Conservation (phyloP, 2,888 invertebrate genomes). For the Eumacrocentrus americanus region DNA sequence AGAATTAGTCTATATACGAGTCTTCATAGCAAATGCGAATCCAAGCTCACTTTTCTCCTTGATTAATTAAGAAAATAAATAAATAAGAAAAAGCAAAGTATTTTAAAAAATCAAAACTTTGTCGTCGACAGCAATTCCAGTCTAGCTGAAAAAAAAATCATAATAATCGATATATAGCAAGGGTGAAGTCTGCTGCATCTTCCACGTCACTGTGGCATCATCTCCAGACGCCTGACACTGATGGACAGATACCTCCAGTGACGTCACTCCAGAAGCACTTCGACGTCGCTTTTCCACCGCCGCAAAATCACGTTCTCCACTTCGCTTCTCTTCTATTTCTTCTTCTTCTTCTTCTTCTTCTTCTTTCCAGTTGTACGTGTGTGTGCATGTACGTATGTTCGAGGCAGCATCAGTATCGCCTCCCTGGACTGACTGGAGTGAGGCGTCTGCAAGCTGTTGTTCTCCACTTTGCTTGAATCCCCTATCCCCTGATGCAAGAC, state of each 20-base stretch:
- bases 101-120: too few relatives aligned
- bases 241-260: conserved; percentile 39
- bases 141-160: too few relatives aligned
- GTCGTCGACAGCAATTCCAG: too few relatives aligned
- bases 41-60: too few relatives aligned
- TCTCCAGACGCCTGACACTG: conserved; percentile 38
- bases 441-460: not conserved
- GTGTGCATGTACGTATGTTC: not conserved
- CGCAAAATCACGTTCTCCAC: not conserved
- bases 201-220: conserved; percentile 9
- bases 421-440: not conserved
- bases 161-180: too few relatives aligned
- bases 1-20: conserved; percentile 2
- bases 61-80: too few relatives aligned
- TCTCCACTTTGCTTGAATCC: too few relatives aligned
- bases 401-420: not conserved
- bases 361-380: too few relatives aligned
- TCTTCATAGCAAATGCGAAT: too few relatives aligned
- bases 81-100: too few relatives aligned
- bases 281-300: conserved; percentile 9
- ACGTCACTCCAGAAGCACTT: conserved; percentile 33
- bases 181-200: conserved; percentile 29
- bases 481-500: too few relatives aligned
- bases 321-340: not conserved
- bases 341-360: too few relatives aligned